Evolutionary conservation across 2,113 vertebrate species (phyloP), one percentile per base, ranked within the genome.

Genomic region (Nothobranchius kuhntae): DNA sequence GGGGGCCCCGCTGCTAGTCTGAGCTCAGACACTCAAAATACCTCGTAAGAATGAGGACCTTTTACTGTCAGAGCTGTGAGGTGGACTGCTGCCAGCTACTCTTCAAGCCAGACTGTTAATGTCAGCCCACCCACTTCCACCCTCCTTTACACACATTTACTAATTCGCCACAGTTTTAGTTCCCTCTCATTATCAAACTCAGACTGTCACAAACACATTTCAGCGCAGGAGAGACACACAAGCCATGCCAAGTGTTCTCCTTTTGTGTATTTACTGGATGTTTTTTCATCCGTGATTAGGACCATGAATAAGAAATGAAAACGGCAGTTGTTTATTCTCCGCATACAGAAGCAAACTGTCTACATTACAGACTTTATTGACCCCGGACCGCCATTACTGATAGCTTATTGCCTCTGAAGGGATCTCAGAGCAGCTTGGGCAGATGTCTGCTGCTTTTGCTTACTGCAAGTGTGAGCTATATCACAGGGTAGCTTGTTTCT

Each of bases 251-350:
- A 81, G 67, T 66, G 36, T 42, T 14, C 14, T 50, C 15, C 36
- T 47, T 66, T 73, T 63, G 69, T 81, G 78, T 1, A 5, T 68
- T 75, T 84, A 57, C 81, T 75, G 60, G 57, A 63, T 54, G 68
- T 80, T 89, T 88, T 86, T 63, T 86, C 79, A 86, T 72, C 71
- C 61, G 59, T 85, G 77, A 87, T 90, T 77, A 86, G 89, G 80
- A 62, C 51, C 71, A 80, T 88, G 73, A 88, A 89, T 90, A 87
- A 88, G 71, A 89, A 82, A 81, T 89, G 46, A 83, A 85, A 75
- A 80, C 68, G 42, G 71, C 13, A 42, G 63, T 73, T 82, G 72
- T 84, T 80, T 84, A 71, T 68, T 73, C 68, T 73, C 68, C 75
- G 53, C 9, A 26, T 55, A 53, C 59, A 24, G 75, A 63, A 64